Evolutionary conservation across 2,113 vertebrate genomes (phyloP), one percentile per base, ranked within the genome.

Genomic region (Camelus bactrianus): DNA sequence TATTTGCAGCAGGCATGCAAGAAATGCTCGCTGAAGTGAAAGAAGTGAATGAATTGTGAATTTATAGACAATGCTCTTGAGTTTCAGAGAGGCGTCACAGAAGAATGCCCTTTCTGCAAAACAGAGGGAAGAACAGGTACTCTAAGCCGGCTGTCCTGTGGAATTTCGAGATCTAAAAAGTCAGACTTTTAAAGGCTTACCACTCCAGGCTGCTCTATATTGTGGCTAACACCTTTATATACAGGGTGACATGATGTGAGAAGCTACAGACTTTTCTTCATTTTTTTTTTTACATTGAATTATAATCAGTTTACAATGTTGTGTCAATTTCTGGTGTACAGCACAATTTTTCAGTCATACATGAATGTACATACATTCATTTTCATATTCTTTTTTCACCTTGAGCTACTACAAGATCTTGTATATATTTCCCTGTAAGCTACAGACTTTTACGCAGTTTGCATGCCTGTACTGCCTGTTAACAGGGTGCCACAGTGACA

Each of bases 101-200:
- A 89, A 72, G 77, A 95, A 82, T 50, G 30, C 38, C 35, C 38
- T 95, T 92, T 79, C 46, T 87, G 62, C 22, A 84, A 30, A 80
- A 60, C 54, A 87, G 72, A 92, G 38, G 38, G 38, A 87, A 81
- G 46, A 85, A 64, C 17, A 89, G 42, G 35, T 38, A 52, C 28
- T 54, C 64, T 62, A 54, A 95, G 38, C 35, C 46, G 28, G 26
- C 90, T 96, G 35, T 88, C 62, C 22, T 3, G 0, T 56, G 46
- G 26, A 30, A 82, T 93, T 91, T 60, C 42, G 69, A 54, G 76
- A 58, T 50, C 48, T 92, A 16, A 64, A 70, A 93, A 95, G 24
- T 65, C 73, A 80, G 16, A 60, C 7, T 89, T 91, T 77, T 50
- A 75, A 95, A 84, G 48, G 48, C 22, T 32, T 35, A 8, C 65